Base-by-base conservation (phyloP, 2,797 vertebrate genomes). In the Gallirallus australis region DNA sequence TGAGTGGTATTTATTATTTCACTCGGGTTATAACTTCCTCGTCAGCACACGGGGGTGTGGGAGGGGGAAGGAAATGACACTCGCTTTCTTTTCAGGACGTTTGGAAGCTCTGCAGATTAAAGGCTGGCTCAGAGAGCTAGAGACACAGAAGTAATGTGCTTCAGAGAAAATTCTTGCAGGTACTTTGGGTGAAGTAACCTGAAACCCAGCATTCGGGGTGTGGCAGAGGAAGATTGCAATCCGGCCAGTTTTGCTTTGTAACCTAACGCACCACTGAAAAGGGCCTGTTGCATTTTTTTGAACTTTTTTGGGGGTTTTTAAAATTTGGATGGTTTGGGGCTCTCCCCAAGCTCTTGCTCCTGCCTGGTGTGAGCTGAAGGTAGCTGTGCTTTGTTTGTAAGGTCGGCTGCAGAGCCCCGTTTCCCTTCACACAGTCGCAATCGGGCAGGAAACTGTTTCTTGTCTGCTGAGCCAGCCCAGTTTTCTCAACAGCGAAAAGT, bases 391-490 rank as follows among this genome's bases (percentile, higher is more conserved):
- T 86, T 82, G 77, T 89, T 90, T 57, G 56, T 79, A 27, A 1
- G 7, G 31, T 42, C 30, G 40, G 83, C 42, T 93, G 42, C 81
- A 61, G 70, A 89, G 75, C 92, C 48, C 61, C 2, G 53, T 60
- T 95, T 94, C 79, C 83, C 87, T 87, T 94, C 50, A 14, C 40
- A 11, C 68, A 37, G 57, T 64, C 2, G 12, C 89, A 94, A 2
- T 83, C 37, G 3, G 73, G 79, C 87, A 95, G 94, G 95, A 95
- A 96, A 88, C 31, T 60, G 79, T 93, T 96, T 85, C 53, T 90
- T 9, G 71, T 66, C 53, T 2, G 6, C 64, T 30, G 68, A 70
- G 82, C 75, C 89, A 89, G 89, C 60, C 33, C 28, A 42, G 35
- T 48, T 92, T 92, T 78, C 83, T 93, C 11, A 4, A 64, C 60